These are phyloP conservation scores for Bucorvus abyssinicus DNA, from an alignment of 2,797 vertebrate species.

Conservation along the genomic window DNA sequence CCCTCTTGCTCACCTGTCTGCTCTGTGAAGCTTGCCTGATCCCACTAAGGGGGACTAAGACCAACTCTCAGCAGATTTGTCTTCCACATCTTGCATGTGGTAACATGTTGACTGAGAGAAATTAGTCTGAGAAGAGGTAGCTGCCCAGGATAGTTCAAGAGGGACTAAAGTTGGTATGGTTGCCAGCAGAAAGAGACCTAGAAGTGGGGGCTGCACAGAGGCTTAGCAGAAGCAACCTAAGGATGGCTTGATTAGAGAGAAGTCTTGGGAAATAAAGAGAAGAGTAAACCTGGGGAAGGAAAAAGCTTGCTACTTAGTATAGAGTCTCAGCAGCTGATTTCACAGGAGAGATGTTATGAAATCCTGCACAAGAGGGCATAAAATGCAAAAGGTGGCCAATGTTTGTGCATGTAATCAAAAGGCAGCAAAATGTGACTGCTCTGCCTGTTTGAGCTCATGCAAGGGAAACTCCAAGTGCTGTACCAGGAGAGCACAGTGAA, in stretches of 20 bases:
- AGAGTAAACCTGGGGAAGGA: background rate
- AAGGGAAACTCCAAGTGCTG: background rate
- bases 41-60: no score
- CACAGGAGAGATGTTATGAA: background rate
- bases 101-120: background rate
- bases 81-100: background rate
- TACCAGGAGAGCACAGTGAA: background rate
- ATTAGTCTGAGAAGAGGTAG: background rate
- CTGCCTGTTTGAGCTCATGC: background rate
- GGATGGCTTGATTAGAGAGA: background rate
- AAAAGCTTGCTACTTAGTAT: background rate
- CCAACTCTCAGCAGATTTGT: background rate
- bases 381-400: background rate
- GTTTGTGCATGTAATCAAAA: background rate
- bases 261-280: background rate
- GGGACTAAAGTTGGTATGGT: background rate
- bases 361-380: background rate
- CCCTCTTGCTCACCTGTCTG: fast-evolving
- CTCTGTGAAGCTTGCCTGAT: background rate
- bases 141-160: background rate
- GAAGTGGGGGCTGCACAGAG: background rate
- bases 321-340: background rate
- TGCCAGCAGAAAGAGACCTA: background rate
- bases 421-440: background rate
- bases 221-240: background rate